These are phyloP conservation scores for Ursus arctos DNA, from an alignment of 2,113 vertebrate species.

Conservation along the genomic window DNA sequence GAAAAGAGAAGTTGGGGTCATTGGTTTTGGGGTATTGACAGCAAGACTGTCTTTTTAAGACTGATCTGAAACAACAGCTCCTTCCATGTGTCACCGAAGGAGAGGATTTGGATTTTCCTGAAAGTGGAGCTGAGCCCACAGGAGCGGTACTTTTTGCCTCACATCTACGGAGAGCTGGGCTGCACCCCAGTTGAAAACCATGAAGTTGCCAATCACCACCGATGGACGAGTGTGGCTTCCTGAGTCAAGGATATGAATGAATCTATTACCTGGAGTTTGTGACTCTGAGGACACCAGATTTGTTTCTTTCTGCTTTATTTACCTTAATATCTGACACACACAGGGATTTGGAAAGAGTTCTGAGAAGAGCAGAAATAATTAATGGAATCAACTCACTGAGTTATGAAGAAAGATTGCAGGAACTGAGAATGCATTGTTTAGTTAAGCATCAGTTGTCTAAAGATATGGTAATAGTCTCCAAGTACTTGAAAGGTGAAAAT, in stretches of 20 bases:
- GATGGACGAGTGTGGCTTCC: not conserved
- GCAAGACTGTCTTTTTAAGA: not conserved
- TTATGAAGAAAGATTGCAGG: constrained; percentile 37
- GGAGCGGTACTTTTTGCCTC: not conserved
- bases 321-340: not conserved
- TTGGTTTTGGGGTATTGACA: accelerated
- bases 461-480: constrained; percentile 11
- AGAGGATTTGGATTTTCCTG: not conserved
- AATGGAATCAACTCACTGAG: constrained; percentile 32
- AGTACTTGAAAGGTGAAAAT: constrained; percentile 51
- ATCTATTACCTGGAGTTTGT: not conserved
- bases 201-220: not conserved
- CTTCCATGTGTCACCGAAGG: not conserved
- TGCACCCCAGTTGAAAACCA: not conserved
- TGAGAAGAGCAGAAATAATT: not conserved
- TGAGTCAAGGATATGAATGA: not conserved
- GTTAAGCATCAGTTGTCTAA: constrained; percentile 53
- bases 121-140: not conserved
- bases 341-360: not conserved
- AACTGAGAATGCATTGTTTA: constrained; percentile 10
- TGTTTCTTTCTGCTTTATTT: constrained; percentile 46
- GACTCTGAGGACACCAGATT: not conserved
- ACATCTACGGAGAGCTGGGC: not conserved
- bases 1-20: not conserved
- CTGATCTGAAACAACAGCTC: not conserved